A percentile compares a stretch with the other conserved stretches of the same genome.
These are phyloP conservation scores for Platysternon megacephalum DNA, from an alignment of 2,113 vertebrate species.

Conservation along the genomic window DNA sequence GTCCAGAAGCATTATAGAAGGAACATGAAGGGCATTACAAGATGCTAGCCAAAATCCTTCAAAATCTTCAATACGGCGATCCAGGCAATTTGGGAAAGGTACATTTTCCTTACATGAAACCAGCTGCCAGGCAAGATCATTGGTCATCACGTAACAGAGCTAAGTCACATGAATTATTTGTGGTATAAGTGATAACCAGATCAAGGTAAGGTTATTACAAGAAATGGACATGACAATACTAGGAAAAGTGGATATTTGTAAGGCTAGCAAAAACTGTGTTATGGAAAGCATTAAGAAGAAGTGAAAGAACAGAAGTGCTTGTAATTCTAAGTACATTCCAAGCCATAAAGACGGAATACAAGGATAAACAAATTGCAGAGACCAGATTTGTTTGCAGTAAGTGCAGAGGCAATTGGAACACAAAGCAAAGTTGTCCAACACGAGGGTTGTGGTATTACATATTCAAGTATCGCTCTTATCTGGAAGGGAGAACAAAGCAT, in stretches of 20 bases:
- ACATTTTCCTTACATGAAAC: neutral
- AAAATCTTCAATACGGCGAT: neutral
- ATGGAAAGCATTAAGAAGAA: conserved; percentile 49
- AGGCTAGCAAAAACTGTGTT: conserved; percentile 27
- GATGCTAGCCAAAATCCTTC: neutral
- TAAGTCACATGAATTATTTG: neutral
- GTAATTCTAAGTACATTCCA: conserved; percentile 38
- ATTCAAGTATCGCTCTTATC: conserved; percentile 31
- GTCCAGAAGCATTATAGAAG: neutral
- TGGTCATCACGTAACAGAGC: neutral
- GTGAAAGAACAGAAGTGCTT: conserved; percentile 46
- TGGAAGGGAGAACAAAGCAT: neutral
- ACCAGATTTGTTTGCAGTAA: conserved; percentile 58
- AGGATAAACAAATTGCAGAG: conserved; percentile 58
- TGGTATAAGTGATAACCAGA: neutral
- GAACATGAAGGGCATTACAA: conserved; percentile 10
- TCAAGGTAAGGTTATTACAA: neutral
- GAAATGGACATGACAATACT: neutral
- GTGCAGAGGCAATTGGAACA: conserved; percentile 15
- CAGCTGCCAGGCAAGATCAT: neutral
- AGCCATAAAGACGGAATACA: conserved; percentile 49
- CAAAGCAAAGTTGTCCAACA: conserved; percentile 42
- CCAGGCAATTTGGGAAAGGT: neutral
- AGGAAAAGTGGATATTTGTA: neutral
- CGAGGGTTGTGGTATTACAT: neutral